Evolutionary conservation across 2,113 vertebrate genomes (phyloP), one percentile per base, ranked within the genome.

Genomic region (Festucalex cinctus): DNA sequence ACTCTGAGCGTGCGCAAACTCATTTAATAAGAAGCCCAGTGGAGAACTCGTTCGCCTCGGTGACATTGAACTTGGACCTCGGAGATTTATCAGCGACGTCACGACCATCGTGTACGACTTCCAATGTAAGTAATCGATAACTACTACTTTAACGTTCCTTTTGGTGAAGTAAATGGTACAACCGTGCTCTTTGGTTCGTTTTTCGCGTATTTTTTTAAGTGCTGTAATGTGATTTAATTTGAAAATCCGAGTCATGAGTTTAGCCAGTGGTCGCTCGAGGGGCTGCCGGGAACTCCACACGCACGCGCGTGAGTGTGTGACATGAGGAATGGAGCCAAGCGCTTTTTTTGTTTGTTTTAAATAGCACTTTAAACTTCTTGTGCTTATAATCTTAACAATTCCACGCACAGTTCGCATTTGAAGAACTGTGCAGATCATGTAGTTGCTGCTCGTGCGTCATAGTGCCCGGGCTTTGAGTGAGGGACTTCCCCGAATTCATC

Each of bases 181-280:
- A 32, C 3, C 2, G 54, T 57, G 54, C 12, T 5, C 26, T 57
- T 9, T 8, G 4, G 12, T 28, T 54, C 9, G n/a, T 16, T 28
- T 20, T 16, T 57, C 14, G 2, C 14, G 2, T 2, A 14, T 57
- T 32, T 35, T 4, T 19, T 19, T 5, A 26, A 12, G 26, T 5
- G 16, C 5, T 32, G 6, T 37, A 22, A 24, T 13, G 26, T n/a
- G 8, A 61, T 61, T n/a, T 24, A 22, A 26, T 43, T 43, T 43
- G 22, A 62, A 26, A 26, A 43, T 62, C 60, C n/a, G n/a, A 43
- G 60, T 62, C 60, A 62, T 17, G 60, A 26, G 60, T 41, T 9
- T 17, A 17, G 37, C 7, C 32, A 9, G 8, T 22, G 13, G 54
- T 1, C 36, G 20, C 36, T 5, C 3, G 6, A 17, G 22, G n/a